Evolutionary conservation across 2,888 invertebrate genomes (phyloP), one percentile per base, ranked within the genome.

Genomic region (Drosophila borealis): DNA sequence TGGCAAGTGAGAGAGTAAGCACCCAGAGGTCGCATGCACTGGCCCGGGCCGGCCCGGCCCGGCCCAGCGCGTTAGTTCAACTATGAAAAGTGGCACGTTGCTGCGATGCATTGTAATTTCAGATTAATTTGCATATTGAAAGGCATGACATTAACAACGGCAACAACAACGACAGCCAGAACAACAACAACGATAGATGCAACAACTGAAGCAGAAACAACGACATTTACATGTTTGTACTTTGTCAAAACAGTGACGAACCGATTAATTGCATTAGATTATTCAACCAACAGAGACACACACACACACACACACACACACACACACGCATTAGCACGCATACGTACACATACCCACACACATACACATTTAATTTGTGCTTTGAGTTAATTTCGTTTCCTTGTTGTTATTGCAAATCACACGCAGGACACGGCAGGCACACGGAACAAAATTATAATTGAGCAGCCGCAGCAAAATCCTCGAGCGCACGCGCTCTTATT

Each of bases 181-280:
- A 17, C 13, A 51, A 21, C 17, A 11, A 10, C n/a, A 17, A 41
- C 25, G 5, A 19, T 55, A 42, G 25, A 4, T 34, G 56, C 61
- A 66, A 44, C 60, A 48, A 62, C 53, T 44, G 54, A 55, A 49
- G 50, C 77, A 74, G 66, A 56, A 46, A 41, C 65, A 65, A 37
- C 57, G 57, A 64, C 67, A 74, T 63, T 69, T 75, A 70, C 83
- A 74, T 77, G 79, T 77, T 73, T 77, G 81, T 81, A 74, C 74
- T 87, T 79, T 54, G 73, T 78, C 70, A 80, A 75, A 80, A 78
- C 81, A 77, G 84, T 89, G 88, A 84, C 85, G 89, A 85, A 75
- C 82, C 90, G 89, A 89, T 89, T 89, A 89, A 90, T 90, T 89
- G 89, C 82, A 69, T 89, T 86, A 90, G 90, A 89, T 89, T 89